Evolutionary conservation across 2,888 invertebrate species (phyloP).

Genomic region (Sceliomorpha sp.): DNA sequence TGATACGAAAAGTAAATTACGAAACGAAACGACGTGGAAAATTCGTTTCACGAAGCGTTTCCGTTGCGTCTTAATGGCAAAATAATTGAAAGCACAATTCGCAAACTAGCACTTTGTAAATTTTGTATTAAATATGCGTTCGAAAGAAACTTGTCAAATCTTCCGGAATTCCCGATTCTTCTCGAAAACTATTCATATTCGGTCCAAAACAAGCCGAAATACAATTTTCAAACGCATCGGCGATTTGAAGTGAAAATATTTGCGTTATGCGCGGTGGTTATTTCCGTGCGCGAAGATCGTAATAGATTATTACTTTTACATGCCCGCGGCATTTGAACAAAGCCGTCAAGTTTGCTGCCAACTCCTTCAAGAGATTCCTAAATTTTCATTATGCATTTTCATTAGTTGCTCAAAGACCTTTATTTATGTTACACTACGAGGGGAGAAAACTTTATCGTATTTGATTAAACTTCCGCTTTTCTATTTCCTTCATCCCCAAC

Average conservation of each 20-base stretch:
- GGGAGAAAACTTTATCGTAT: constrained; percentile 21
- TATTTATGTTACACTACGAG: constrained; percentile 22
- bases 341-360: constrained; percentile 14
- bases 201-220: constrained; percentile 24
- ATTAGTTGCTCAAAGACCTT: constrained; percentile 28
- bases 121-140: too few species aligned
- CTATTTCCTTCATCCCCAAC: not conserved
- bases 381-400: constrained; percentile 38
- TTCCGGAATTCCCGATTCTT: constrained; percentile 12
- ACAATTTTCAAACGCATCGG: constrained; percentile 23
- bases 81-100: too few species aligned
- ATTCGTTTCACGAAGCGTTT: too few species aligned
- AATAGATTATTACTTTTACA: constrained; percentile 38
- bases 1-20: too few species aligned
- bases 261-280: constrained; percentile 12
- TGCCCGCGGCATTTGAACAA: constrained; percentile 24
- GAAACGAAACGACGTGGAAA: too few species aligned
- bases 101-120: too few species aligned
- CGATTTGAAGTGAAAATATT: constrained; percentile 24
- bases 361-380: constrained; percentile 29
- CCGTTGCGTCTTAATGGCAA: too few species aligned
- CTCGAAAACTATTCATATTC: constrained; percentile 15
- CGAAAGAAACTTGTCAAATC: not conserved
- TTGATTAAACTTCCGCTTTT: constrained; percentile 27
- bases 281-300: constrained; percentile 17